Base-by-base conservation (phyloP, 2,113 vertebrate genomes). In the Numenius arquata region DNA sequence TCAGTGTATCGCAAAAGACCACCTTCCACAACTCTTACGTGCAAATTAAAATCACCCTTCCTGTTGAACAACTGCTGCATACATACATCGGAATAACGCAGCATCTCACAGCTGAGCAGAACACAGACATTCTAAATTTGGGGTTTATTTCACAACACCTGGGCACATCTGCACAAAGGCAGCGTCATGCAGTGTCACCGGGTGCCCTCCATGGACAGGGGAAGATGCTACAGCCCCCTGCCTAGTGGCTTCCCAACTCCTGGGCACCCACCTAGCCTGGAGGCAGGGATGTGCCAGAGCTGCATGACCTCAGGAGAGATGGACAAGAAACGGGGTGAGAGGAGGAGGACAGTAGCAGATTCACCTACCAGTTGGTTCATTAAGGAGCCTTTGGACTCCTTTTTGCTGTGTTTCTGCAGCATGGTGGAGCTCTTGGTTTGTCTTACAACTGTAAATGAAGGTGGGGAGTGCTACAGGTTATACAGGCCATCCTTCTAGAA, bases 121-220 rank as follows among this genome's bases (percentile, higher is more conserved):
- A 25, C 17, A 6, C 32, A n/a, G 41, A 34, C 4, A 0, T 2
- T 53, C 43, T 36, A 4, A 17, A 22, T 89, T 30, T 15, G 50
- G 62, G 29, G 2, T 11, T 78, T 36, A 29, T 68, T 67, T 36
- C 36, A 10, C 22, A 18, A 0, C 3, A 1, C 32, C 7, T 5
- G 8, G 52, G 43, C 59, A 56, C 17, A 22, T 45, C 25, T 2
- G 1, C n/a, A 40, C 13, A 16, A 15, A 41, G 59, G 68, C 34
- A 68, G 63, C 1, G 2, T 45, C 50, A 8, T 1, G 0, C 13
- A 29, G 2, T 36, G 67, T 27, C 32, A 10, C 67, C 0, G 2
- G 29, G 19, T 53, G 66, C 30, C 27, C 30, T 67, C 11, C 11
- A 0, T 11, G 27, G 26, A 4, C 9, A 22, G 41, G 55, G 53